A percentile compares a stretch with the other conserved stretches of the same genome.
phyloP scores from a whole-genome alignment of 1,140 invertebrate genomes.

The Homarus americanus region DNA sequence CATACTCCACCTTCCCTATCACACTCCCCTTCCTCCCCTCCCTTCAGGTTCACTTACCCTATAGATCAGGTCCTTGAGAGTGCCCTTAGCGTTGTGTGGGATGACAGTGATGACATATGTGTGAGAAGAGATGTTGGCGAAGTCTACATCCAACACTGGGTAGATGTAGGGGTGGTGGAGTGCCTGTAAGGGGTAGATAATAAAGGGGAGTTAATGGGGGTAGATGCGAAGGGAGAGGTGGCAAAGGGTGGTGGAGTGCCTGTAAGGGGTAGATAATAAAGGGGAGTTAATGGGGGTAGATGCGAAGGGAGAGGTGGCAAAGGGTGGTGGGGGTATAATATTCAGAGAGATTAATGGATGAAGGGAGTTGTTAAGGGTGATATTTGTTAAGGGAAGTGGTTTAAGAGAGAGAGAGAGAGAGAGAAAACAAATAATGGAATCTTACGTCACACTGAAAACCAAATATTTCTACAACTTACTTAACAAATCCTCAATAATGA shows the following conservation, averaged over 20 bases:
- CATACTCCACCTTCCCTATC: neutral
- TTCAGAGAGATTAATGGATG: neutral
- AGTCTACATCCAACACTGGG: constrained; percentile 90
- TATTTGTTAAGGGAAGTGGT: too few relatives aligned
- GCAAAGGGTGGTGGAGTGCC: constrained; percentile 80
- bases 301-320: neutral
- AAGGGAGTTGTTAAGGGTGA: neutral
- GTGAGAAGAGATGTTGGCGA: constrained; percentile 77
- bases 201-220: neutral
- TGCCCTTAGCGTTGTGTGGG: constrained; percentile 89
- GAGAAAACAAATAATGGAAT: neutral
- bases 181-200: constrained; percentile 77
- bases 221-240: neutral
- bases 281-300: neutral
- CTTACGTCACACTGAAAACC: too few relatives aligned
- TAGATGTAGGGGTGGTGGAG: constrained; percentile 95
- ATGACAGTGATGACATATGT: constrained; percentile 82
- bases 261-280: neutral
- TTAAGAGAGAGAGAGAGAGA: constrained; percentile 5
- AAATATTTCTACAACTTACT: too few relatives aligned
- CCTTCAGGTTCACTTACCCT: constrained; percentile 82
- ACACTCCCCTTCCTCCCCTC: neutral
- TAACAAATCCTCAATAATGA: too few relatives aligned
- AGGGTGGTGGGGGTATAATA: neutral
- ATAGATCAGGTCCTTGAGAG: constrained; percentile 93